These are phyloP conservation scores for Hystrix cristata DNA, from an alignment of 2,113 vertebrate species.

Conservation along the genomic window DNA sequence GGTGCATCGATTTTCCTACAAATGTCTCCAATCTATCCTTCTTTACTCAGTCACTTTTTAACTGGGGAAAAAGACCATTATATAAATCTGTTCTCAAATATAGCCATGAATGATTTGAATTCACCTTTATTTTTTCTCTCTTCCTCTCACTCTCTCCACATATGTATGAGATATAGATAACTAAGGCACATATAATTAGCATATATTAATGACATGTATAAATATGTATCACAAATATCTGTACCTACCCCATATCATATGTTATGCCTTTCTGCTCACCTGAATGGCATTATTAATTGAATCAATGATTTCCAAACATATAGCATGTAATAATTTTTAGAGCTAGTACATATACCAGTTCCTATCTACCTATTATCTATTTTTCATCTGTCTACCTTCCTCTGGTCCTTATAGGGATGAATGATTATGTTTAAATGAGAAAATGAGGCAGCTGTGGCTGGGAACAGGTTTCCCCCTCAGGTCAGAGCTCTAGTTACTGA, in stretches of 20 bases:
- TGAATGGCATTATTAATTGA: background rate
- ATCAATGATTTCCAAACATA: background rate
- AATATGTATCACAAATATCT: background rate
- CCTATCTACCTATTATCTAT: background rate
- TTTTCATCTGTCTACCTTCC: background rate
- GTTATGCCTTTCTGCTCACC: conserved; percentile 2
- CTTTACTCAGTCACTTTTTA: background rate
- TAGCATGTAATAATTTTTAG: background rate
- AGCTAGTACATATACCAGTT: background rate
- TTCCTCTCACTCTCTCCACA: background rate
- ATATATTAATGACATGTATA: background rate
- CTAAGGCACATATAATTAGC: background rate
- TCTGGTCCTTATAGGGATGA: background rate
- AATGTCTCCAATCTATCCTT: background rate
- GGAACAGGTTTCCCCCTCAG: background rate
- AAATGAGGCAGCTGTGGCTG: background rate
- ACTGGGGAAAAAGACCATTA: background rate
- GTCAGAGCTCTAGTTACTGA: background rate
- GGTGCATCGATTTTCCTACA: background rate
- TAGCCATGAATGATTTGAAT: background rate
- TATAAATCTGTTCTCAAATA: conserved; percentile 18
- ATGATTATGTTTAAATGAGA: conserved; percentile 39
- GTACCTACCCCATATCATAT: background rate
- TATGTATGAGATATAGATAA: background rate
- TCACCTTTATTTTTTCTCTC: background rate